These are phyloP conservation scores for Leucopternis melanops DNA, from an alignment of 2,113 vertebrate genomes.

Conservation along the genomic window DNA sequence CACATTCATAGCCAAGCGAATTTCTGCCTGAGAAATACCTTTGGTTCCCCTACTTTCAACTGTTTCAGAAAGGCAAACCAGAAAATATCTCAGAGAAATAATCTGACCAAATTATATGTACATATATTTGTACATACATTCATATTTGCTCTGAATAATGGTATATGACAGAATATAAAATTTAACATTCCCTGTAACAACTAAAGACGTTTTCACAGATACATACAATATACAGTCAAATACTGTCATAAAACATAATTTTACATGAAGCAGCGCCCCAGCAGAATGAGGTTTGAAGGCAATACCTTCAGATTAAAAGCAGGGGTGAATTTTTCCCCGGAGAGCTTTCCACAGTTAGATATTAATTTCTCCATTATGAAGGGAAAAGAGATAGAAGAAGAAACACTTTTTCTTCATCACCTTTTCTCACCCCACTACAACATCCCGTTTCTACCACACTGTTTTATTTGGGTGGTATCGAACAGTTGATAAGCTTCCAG, in stretches of 20 bases:
- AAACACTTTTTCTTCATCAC: not conserved
- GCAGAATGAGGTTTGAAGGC: not conserved
- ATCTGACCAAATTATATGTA: not conserved
- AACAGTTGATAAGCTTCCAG: not conserved
- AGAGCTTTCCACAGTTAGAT: not conserved
- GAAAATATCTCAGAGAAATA: not conserved
- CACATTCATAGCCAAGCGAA: slow-evolving; percentile 83
- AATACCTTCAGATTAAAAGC: not conserved
- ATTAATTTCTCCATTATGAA: not conserved
- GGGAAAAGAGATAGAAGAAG: not conserved
- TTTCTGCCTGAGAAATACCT: slow-evolving; percentile 85
- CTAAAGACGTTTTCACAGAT: not conserved
- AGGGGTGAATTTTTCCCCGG: not conserved
- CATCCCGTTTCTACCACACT: not conserved
- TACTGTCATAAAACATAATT: not conserved
- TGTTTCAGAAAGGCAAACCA: slow-evolving; percentile 43
- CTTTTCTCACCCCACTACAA: not conserved
- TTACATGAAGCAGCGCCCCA: not conserved
- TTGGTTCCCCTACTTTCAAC: slow-evolving; percentile 85
- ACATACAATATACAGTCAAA: not conserved
- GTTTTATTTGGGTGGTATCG: not conserved
- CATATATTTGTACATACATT: not conserved
- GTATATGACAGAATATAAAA: not conserved
- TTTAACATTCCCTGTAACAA: not conserved
- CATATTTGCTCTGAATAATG: not conserved